Base-by-base conservation (phyloP, 1,140 invertebrate species). In the Drosophila pandora region DNA sequence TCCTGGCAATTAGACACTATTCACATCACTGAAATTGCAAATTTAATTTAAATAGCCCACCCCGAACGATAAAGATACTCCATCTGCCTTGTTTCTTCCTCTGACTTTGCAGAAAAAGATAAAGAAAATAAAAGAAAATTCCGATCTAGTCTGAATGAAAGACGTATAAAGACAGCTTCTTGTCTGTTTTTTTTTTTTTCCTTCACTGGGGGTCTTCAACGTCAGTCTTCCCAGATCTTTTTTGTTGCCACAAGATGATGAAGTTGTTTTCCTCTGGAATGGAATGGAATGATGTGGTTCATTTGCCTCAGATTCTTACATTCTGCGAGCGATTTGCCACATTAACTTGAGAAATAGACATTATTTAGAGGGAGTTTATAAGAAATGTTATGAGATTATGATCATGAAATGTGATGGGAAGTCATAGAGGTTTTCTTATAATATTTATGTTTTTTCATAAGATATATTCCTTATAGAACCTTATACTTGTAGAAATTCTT, bases 261-360 rank as follows among this genome's bases (percentile, higher is more conserved):
- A 50, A 57, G 45, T 25, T 52, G 52, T 62, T 47, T 13, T 47
- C 37, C 22, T 25, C 23, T 39, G 55, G 45, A 41, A 9, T 8
- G 41, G 13, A 10, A 21, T 47, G 43, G 43, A 47, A 47, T 47
- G 13, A 21, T 59, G 62, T 62, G 82, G 77, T 63, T 82, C 78
- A 81, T 72, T 87, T 85, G 61, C 61, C 56, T 30, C 50, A 47
- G 64, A 45, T 52, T 50, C 81, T 87, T 64, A 78, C 63, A 28
- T 5, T 28, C 25, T 28, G 7, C 37, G 50, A 41, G 34, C 76
- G 77, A 65, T 75, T 54, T 81, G 81, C 73, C 41, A 64, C 81
- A 85, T 85, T 85, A 75, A 64, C 74, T 64, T 68, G 65, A 54
- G 55, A 85, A 82, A 85, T 85, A 82, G 78, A 78, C 64, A 82